These are phyloP conservation scores for Apolygus lucorum DNA, from an alignment of 1,140 invertebrate genomes.

Conservation along the genomic window DNA sequence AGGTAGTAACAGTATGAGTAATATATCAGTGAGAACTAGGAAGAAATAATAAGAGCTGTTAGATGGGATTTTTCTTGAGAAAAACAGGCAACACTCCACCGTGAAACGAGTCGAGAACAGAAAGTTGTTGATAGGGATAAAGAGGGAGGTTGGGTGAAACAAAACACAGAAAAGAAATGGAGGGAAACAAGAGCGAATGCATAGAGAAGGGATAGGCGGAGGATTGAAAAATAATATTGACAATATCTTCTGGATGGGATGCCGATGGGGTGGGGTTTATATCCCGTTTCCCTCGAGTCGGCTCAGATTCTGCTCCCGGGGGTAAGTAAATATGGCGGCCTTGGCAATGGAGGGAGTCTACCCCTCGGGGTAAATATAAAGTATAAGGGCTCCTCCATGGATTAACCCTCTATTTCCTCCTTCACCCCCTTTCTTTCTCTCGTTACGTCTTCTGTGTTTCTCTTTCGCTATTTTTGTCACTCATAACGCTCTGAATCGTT, in stretches of 20 bases:
- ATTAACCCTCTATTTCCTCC: not conserved
- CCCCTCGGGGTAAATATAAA: not conserved
- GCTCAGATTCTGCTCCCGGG: conserved; percentile 3
- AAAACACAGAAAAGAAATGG: not conserved
- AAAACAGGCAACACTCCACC: too few relatives aligned
- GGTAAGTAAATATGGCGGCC: conserved; percentile 5
- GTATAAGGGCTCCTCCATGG: not conserved
- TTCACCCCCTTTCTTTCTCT: not conserved
- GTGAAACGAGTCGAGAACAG: too few relatives aligned
- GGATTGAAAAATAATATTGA: conserved; percentile 18
- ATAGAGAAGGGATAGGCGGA: not conserved
- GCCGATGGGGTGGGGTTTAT: not conserved
- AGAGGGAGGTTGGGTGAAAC: too few relatives aligned
- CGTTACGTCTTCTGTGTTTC: not conserved
- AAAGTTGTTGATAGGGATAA: too few relatives aligned
- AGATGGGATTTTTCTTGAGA: too few relatives aligned
- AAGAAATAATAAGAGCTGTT: too few relatives aligned
- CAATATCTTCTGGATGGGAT: not conserved
- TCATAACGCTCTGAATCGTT: not conserved
- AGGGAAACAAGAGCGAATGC: not conserved
- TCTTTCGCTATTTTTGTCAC: not conserved
- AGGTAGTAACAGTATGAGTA: too few relatives aligned
- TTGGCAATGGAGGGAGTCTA: not conserved
- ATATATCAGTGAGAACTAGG: too few relatives aligned
- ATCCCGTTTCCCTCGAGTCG: not conserved